Base-by-base conservation (phyloP, 2,888 invertebrate genomes). In the Vandiemenella viatica region DNA sequence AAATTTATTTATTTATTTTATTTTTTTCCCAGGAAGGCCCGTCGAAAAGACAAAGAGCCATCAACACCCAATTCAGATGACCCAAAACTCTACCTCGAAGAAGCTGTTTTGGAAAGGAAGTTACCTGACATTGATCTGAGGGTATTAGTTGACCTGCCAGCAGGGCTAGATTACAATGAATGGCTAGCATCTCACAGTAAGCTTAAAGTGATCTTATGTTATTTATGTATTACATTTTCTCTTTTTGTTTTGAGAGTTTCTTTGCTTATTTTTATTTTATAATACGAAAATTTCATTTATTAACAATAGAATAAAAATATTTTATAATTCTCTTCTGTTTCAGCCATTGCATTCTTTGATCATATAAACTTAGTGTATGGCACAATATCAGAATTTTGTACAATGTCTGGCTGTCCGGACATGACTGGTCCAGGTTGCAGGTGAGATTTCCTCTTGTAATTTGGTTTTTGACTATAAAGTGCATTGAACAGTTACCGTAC, bases 161-260 rank as follows among this genome's bases (percentile, higher is more conserved):
- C 83, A 59, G 93, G 93, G 57, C 79, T 98, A 68, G 96, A 96
- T 72, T 88, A 89, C 73, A 93, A 96, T 72, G 98, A 98, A 77
- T 98, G 98, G 97, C 82, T 98, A 63, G 97, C 97, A 58, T 95
- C 93, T 57, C 96, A 98, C 70, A 93, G 92, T 93, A 70, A 78
- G 83, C 73, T 55, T 51, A 13, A 6, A 23, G 7, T 23, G 13
- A 32, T 32, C 32, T 32, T n/a, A n/a, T n/a, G n/a, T n/a, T n/a
- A n/a, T n/a, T n/a, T n/a, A n/a, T n/a, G n/a, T n/a, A n/a, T n/a
- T n/a, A 32, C n/a, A 13, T 4, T 10, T 4, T 32, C 5, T 32
- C 5, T 13, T 32, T 32, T 32, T 32, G 32, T 32, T 13, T 13
- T n/a, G 10, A 32, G 10, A 32, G n/a, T 32, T 4, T 3, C 32